A percentile compares a stretch with the other conserved stretches of the same genome.
Conservation (phyloP, 2,797 vertebrate genomes). For the Myioborus melanocephalus region DNA sequence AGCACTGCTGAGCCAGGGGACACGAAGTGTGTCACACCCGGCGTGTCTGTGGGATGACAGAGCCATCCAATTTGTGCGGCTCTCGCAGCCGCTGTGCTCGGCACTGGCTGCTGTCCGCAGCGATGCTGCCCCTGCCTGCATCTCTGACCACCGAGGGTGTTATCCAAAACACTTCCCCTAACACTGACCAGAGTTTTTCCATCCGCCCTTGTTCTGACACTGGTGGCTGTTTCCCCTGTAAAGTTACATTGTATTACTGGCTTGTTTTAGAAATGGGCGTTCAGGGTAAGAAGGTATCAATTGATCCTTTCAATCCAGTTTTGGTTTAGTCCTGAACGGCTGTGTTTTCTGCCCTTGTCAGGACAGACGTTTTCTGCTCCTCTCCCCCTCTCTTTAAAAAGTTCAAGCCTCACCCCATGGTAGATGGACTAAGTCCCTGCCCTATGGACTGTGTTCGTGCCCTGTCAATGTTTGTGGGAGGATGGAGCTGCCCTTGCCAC, state of each 20-base stretch:
- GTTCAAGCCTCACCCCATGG: neutral
- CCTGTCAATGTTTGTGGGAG: neutral
- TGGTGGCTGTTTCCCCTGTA: accelerated
- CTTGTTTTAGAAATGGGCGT: neutral
- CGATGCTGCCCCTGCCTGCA: neutral
- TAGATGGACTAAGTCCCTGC: neutral
- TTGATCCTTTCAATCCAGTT: accelerated
- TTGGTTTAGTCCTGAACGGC: neutral
- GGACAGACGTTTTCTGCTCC: neutral
- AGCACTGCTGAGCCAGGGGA: neutral
- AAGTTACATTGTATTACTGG: neutral
- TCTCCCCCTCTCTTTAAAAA: neutral
- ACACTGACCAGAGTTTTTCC: accelerated
- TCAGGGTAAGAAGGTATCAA: neutral
- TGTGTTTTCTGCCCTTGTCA: neutral
- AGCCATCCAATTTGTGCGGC: accelerated
- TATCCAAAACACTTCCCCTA: accelerated
- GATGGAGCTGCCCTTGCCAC: neutral
- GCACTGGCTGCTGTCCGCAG: neutral
- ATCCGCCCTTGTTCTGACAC: too few relatives aligned
- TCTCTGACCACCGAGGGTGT: accelerated
- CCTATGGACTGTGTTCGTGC: too few relatives aligned
- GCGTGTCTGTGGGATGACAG: neutral
- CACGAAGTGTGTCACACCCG: accelerated
- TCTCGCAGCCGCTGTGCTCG: accelerated